phyloP scores from a whole-genome alignment of 2,888 invertebrate species.

The Platycheirus albimanus region DNA sequence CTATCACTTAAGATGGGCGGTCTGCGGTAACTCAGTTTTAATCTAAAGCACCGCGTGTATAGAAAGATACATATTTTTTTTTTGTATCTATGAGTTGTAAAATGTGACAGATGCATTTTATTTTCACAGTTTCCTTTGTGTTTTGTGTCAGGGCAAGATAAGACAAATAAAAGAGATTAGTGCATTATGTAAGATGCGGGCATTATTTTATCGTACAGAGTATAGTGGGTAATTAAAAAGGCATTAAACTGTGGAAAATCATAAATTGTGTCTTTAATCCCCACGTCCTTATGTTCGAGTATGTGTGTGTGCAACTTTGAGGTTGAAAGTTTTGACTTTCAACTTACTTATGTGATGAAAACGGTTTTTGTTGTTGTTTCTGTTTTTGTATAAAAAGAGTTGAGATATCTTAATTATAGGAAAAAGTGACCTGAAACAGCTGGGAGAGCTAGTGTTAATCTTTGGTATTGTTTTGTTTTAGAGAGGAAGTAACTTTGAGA shows the following conservation, averaged over 20 bases:
- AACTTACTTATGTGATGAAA: neutral
- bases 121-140: slow-evolving; percentile 11
- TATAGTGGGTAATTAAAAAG: slow-evolving; percentile 52
- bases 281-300: too few species aligned
- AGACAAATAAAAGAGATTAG: slow-evolving; percentile 47
- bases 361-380: neutral
- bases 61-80: slow-evolving; percentile 22
- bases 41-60: slow-evolving; percentile 16
- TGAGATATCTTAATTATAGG: slow-evolving; percentile 1
- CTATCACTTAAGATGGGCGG: slow-evolving; percentile 2
- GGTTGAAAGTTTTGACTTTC: slow-evolving; percentile 27
- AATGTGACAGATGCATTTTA: slow-evolving; percentile 32
- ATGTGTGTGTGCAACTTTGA: slow-evolving; percentile 3
- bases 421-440: neutral
- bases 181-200: slow-evolving; percentile 32
- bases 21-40: slow-evolving; percentile 1
- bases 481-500: too few species aligned
- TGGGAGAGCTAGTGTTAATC: neutral
- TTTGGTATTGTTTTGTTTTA: neutral
- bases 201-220: slow-evolving; percentile 38
- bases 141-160: slow-evolving; percentile 5
- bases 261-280: slow-evolving; percentile 21
- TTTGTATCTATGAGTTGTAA: neutral
- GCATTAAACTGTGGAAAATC: slow-evolving; percentile 38
- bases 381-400: neutral